Evolutionary conservation across 1,140 invertebrate genomes (phyloP).

Genomic region (Bemisia tabaci): DNA sequence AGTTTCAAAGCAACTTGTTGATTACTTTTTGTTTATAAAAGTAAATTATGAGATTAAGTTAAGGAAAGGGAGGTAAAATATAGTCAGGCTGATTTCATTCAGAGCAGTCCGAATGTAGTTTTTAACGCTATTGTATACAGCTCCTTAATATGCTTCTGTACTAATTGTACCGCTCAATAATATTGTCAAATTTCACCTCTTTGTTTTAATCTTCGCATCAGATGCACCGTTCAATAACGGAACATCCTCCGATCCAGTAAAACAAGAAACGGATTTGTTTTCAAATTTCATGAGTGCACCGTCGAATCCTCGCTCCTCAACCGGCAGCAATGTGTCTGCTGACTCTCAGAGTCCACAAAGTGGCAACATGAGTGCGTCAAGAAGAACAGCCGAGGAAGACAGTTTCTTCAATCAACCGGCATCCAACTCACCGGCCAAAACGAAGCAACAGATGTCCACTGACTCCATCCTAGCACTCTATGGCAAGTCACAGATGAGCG

Average conservation of each 20-base stretch:
- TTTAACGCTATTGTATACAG: too few relatives aligned
- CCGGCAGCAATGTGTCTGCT: constrained; percentile 24
- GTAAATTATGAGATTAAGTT: too few relatives aligned
- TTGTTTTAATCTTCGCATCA: constrained; percentile 9
- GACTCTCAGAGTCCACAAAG: constrained; percentile 16
- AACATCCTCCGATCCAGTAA: constrained; percentile 34
- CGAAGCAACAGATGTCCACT: constrained; percentile 67
- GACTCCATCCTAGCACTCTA: constrained; percentile 88
- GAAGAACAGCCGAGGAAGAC: constrained; percentile 53
- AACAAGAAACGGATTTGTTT: constrained; percentile 42
- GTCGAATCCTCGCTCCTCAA: constrained; percentile 28
- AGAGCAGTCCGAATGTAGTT: too few relatives aligned
- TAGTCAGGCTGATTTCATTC: too few relatives aligned
- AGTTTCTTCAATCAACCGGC: constrained; percentile 81
- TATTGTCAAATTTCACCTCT: background rate
- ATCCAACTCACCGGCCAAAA: constrained; percentile 49
- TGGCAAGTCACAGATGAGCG: constrained; percentile 37
- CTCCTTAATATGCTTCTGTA: too few relatives aligned
- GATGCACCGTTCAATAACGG: constrained; percentile 12
- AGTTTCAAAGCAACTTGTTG: too few relatives aligned
- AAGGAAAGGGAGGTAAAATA: too few relatives aligned
- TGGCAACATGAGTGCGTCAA: constrained; percentile 18
- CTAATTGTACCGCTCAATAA: background rate
- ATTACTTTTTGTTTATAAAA: too few relatives aligned
- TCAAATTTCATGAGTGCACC: constrained; percentile 60